A percentile compares a stretch with the other conserved stretches of the same genome.
phyloP scores from a whole-genome alignment of 2,888 invertebrate species.

The Zaprionus obscuricornis region DNA sequence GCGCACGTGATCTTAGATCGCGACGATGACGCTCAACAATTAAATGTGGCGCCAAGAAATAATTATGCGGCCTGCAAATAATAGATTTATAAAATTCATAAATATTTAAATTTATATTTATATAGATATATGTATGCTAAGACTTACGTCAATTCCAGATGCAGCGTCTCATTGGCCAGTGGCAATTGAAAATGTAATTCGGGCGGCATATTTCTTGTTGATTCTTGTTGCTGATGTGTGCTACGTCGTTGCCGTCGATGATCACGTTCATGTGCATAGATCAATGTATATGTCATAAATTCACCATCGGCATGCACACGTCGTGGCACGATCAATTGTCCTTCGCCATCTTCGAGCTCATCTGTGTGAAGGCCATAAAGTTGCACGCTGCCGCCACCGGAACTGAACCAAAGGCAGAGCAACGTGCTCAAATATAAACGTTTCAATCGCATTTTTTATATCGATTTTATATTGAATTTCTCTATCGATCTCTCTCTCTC shows the following conservation, averaged over 20 bases:
- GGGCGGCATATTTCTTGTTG: slow-evolving; percentile 7
- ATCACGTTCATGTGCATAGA: slow-evolving; percentile 77
- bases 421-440: slow-evolving; percentile 53
- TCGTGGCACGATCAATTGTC: slow-evolving; percentile 80
- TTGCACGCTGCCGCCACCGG: slow-evolving; percentile 17
- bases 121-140: too few species aligned
- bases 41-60: slow-evolving; percentile 88
- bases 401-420: slow-evolving; percentile 64
- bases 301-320: slow-evolving; percentile 80
- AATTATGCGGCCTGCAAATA: slow-evolving; percentile 86
- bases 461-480: neutral
- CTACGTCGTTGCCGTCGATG: slow-evolving; percentile 69
- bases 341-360: slow-evolving; percentile 72
- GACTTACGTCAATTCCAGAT: slow-evolving; percentile 83
- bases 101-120: too few species aligned
- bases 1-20: slow-evolving; percentile 84
- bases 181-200: slow-evolving; percentile 60
- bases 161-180: slow-evolving; percentile 77
- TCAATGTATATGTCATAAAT: slow-evolving; percentile 80
- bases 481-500: neutral
- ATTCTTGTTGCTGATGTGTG: neutral
- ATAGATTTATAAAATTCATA: slow-evolving; percentile 4
- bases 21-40: slow-evolving; percentile 88
- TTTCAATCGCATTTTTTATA: slow-evolving; percentile 29
- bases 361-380: slow-evolving; percentile 80